Evolutionary conservation across 1,140 invertebrate genomes (phyloP).

Genomic region (Zophobas morio): DNA sequence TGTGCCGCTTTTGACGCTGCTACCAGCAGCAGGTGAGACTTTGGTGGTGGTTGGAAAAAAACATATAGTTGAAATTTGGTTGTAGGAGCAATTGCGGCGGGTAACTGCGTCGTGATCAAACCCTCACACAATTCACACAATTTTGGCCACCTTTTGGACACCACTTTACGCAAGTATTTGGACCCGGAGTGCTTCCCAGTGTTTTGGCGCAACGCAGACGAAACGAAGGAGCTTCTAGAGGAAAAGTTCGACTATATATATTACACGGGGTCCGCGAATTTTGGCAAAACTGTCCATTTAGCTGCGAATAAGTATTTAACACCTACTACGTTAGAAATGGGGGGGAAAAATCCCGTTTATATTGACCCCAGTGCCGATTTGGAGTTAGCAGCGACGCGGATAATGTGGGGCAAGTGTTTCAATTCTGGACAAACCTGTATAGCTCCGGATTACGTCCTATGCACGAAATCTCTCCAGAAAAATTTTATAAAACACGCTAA

Average conservation of each 20-base stretch:
- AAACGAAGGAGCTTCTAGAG: slow-evolving; percentile 89
- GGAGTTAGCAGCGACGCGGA: slow-evolving; percentile 78
- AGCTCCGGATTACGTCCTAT: slow-evolving; percentile 96
- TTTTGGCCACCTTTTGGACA: slow-evolving; percentile 79
- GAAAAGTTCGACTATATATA: slow-evolving; percentile 97
- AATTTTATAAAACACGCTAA: slow-evolving; percentile 78
- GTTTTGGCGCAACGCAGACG: slow-evolving; percentile 81
- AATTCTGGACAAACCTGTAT: slow-evolving; percentile 98
- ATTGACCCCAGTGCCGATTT: slow-evolving; percentile 86
- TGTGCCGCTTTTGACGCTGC: slow-evolving; percentile 89
- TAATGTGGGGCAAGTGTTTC: slow-evolving; percentile 96
- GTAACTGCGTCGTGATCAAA: slow-evolving; percentile 93
- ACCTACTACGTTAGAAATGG: slow-evolving; percentile 94
- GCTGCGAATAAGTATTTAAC: slow-evolving; percentile 95
- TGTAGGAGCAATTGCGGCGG: slow-evolving; percentile 85
- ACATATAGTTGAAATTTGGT: background rate
- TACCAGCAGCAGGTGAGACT: slow-evolving; percentile 68
- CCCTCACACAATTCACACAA: slow-evolving; percentile 91
- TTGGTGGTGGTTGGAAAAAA: background rate
- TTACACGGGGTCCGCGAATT: slow-evolving; percentile 91
- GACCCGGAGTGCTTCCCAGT: slow-evolving; percentile 74
- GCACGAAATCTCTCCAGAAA: slow-evolving; percentile 81
- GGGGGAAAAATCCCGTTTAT: slow-evolving; percentile 94
- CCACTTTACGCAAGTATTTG: slow-evolving; percentile 89
- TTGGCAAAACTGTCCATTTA: slow-evolving; percentile 90